A percentile compares a stretch with the other conserved stretches of the same genome.
Evolutionary conservation across 2,113 vertebrate species (phyloP).

Genomic region (Chaetops frenatus): DNA sequence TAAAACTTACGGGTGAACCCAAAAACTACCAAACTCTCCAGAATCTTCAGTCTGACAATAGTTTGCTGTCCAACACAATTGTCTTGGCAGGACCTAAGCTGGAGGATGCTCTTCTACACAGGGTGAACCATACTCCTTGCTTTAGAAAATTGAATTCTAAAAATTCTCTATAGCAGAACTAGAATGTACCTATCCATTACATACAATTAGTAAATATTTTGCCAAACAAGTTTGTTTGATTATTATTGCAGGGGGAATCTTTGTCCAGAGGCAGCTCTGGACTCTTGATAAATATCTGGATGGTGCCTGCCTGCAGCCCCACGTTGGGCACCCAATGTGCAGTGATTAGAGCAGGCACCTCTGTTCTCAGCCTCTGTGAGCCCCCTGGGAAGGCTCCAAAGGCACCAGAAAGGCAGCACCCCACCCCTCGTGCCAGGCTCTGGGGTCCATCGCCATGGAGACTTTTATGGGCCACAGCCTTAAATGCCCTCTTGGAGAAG

Average conservation of each 20-base stretch:
- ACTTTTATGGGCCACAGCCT: background rate
- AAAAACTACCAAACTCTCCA: background rate
- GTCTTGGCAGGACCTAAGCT: background rate
- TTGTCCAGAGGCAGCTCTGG: background rate
- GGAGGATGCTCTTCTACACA: background rate
- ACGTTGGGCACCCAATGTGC: accelerated
- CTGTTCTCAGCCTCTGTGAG: background rate
- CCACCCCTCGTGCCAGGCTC: background rate
- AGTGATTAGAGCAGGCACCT: background rate
- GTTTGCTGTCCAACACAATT: background rate
- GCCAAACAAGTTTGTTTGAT: background rate
- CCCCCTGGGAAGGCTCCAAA: background rate
- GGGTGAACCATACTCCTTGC: background rate
- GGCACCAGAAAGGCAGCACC: background rate
- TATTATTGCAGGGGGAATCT: background rate
- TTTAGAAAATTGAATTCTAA: background rate
- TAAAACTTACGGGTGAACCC: background rate
- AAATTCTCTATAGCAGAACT: background rate
- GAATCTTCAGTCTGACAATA: background rate
- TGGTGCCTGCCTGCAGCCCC: background rate
- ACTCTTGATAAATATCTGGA: background rate
- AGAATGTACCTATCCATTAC: background rate
- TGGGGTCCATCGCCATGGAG: background rate
- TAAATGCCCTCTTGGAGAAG: background rate
- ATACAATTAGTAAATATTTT: background rate